Evolutionary conservation across 2,113 vertebrate species (phyloP).

Genomic region (Anarrhichthys ocellatus): DNA sequence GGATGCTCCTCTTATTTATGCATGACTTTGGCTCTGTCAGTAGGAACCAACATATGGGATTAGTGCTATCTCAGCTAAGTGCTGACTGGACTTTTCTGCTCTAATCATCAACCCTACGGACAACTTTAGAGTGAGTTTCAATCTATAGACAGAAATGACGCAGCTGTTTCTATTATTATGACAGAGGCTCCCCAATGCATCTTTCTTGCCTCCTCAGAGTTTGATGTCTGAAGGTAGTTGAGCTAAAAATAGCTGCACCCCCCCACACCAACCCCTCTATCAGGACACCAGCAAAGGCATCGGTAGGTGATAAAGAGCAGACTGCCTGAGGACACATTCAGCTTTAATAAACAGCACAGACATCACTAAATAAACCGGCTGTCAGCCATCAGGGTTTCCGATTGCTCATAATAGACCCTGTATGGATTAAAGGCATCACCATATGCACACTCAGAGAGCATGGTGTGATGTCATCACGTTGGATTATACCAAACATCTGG

Average conservation of each 20-base stretch:
- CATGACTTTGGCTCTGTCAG: neutral
- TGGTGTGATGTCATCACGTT: neutral
- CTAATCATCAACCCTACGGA: constrained; percentile 51
- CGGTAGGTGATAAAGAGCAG: neutral
- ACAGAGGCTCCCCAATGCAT: constrained; percentile 54
- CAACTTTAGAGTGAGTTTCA: constrained; percentile 40
- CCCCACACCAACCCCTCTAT: neutral
- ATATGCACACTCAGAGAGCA: constrained; percentile 7
- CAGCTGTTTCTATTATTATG: constrained; percentile 71
- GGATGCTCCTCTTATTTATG: neutral
- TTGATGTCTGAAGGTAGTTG: constrained; percentile 46
- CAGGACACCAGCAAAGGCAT: constrained; percentile 40
- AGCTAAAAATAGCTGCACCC: constrained; percentile 66
- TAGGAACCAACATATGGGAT: constrained; percentile 1
- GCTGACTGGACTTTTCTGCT: constrained; percentile 59
- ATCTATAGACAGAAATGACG: constrained; percentile 59
- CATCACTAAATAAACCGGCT: neutral
- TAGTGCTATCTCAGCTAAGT: constrained; percentile 33
- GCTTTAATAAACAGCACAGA: constrained; percentile 5
- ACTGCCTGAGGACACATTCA: constrained; percentile 18
- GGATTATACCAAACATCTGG: constrained; percentile 1
- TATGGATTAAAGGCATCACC: constrained; percentile 15
- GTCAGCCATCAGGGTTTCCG: constrained; percentile 11
- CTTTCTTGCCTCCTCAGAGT: constrained; percentile 41
- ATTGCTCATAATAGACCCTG: constrained; percentile 20